phyloP scores from a whole-genome alignment of 2,113 vertebrate species.

The Coreoperca whiteheadi region DNA sequence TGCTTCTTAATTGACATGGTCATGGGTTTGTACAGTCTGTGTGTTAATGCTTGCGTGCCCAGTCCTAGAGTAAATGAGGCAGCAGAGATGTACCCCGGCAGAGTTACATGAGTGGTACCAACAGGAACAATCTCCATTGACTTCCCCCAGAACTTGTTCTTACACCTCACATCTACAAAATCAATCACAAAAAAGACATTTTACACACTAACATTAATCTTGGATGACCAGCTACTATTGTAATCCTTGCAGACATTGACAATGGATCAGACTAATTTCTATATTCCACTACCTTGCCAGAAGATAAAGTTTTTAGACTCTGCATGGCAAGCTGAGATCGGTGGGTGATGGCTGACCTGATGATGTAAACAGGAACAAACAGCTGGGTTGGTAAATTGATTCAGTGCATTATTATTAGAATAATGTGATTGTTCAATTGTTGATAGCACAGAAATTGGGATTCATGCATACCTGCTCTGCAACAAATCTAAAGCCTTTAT shows the following conservation, averaged over 20 bases:
- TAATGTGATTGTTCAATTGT: not conserved
- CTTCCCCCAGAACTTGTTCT: slow-evolving; percentile 99
- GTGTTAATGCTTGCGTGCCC: not conserved
- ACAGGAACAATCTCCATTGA: slow-evolving; percentile 99
- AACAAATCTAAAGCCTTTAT: slow-evolving; percentile 94
- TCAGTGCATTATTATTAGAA: not conserved
- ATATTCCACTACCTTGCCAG: slow-evolving; percentile 92
- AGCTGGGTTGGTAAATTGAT: not conserved
- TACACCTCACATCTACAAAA: slow-evolving; percentile 95
- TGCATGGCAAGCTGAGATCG: slow-evolving; percentile 95
- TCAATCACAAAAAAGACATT: slow-evolving; percentile 38
- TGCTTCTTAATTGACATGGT: not conserved
- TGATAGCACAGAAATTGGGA: not conserved
- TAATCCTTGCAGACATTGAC: not conserved
- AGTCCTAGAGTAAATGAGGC: not conserved
- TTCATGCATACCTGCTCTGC: slow-evolving; percentile 91
- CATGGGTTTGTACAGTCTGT: not conserved
- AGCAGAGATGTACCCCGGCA: slow-evolving; percentile 88
- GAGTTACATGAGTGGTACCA: slow-evolving; percentile 91
- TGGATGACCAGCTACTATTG: not conserved
- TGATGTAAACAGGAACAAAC: not conserved
- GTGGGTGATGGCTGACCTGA: slow-evolving; percentile 99
- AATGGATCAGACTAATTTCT: not conserved
- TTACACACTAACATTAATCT: slow-evolving; percentile 2
- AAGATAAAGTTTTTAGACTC: slow-evolving; percentile 95